Conservation (phyloP, 2,888 invertebrate genomes). For the Dryobota labecula region DNA sequence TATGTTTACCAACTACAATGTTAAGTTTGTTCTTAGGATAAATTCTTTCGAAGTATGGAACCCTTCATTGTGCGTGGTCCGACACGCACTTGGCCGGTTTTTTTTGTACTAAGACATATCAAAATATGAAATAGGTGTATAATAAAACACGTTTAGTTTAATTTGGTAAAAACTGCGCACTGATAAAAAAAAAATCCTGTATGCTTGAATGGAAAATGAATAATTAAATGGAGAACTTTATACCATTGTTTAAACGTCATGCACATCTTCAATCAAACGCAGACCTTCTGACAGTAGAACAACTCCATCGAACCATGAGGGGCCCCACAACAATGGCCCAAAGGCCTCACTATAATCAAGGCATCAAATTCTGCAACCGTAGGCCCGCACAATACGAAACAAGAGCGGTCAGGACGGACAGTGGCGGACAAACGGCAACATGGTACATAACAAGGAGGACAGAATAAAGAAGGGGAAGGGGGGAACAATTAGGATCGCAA, state of each 20-base stretch:
- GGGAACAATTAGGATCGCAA: slow-evolving; percentile 89
- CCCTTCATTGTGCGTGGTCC: too few species aligned
- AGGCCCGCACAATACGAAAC: slow-evolving; percentile 52
- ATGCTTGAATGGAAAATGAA: not conserved
- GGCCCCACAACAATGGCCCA: slow-evolving; percentile 33
- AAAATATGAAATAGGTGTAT: too few species aligned
- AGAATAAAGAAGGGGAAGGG: slow-evolving; percentile 78
- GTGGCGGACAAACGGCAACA: slow-evolving; percentile 39
- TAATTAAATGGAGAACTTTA: not conserved
- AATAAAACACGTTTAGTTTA: too few species aligned
- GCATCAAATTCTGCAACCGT: slow-evolving; percentile 58
- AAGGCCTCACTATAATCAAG: slow-evolving; percentile 49
- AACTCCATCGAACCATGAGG: slow-evolving; percentile 9
- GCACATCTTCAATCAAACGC: slow-evolving; percentile 5
- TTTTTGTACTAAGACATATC: too few species aligned
- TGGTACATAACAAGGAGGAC: slow-evolving; percentile 68
- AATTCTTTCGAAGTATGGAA: too few species aligned
- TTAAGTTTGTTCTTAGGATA: too few species aligned
- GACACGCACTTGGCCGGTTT: too few species aligned
- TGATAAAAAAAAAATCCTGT: too few species aligned
- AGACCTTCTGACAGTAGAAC: slow-evolving; percentile 16
- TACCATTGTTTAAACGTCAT: not conserved
- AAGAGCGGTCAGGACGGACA: slow-evolving; percentile 33
- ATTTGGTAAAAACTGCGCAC: too few species aligned
- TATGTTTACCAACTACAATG: too few species aligned